These are phyloP conservation scores for Theristicus caerulescens DNA, from an alignment of 2,113 vertebrate species.

Conservation along the genomic window DNA sequence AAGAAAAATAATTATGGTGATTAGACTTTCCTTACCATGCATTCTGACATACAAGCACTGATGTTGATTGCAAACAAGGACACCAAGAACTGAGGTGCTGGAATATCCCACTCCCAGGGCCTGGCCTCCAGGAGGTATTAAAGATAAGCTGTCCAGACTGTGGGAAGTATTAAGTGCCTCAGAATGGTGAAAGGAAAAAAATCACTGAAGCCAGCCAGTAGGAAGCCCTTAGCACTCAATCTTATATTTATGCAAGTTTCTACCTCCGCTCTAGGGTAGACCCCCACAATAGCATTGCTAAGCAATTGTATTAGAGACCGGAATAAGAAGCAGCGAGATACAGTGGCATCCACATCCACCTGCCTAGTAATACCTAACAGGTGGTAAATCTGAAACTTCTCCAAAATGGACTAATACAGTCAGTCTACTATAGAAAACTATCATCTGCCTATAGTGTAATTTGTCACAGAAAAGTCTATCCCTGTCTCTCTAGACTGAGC, in stretches of 20 bases:
- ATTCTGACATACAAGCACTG: not conserved
- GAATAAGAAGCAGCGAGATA: not conserved
- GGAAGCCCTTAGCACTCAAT: not conserved
- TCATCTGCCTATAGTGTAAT: not conserved
- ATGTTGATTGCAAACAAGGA: not conserved
- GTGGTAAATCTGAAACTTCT: not conserved
- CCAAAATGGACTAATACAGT: not conserved
- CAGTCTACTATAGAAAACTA: not conserved
- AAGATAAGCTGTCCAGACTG: not conserved
- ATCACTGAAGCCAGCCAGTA: not conserved
- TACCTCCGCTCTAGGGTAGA: rapidly evolving
- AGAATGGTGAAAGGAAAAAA: not conserved
- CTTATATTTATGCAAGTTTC: not conserved
- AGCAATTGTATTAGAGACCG: not conserved
- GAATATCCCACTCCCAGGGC: not conserved
- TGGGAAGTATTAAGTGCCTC: not conserved
- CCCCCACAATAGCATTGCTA: not conserved
- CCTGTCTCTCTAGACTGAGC: not conserved
- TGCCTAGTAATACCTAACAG: not conserved
- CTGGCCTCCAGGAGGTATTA: not conserved
- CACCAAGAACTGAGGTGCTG: not conserved
- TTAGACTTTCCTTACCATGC: not conserved
- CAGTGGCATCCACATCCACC: not conserved
- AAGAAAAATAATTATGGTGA: not conserved
- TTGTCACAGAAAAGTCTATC: not conserved